Percentiles rank a stretch among this genome's conserved stretches.
These are phyloP conservation scores for Sitodiplosis mosellana DNA, from an alignment of 1,140 invertebrate species.

Conservation along the genomic window DNA sequence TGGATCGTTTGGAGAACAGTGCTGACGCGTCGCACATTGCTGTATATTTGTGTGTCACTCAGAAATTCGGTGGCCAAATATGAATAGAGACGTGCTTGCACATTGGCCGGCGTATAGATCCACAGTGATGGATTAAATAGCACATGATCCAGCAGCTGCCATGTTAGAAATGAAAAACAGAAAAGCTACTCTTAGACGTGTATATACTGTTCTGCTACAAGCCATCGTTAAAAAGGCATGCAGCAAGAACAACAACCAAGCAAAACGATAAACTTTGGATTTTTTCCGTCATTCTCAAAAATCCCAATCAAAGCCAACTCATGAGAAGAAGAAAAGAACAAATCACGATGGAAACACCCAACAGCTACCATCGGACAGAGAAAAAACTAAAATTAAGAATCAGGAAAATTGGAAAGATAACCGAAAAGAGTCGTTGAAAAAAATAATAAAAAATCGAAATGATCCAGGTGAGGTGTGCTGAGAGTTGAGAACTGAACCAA, in stretches of 20 bases:
- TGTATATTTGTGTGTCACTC: constrained; percentile 93
- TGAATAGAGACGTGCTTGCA: constrained; percentile 92
- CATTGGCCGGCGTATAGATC: constrained; percentile 91
- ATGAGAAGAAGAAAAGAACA: too few species aligned
- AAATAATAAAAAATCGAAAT: too few species aligned
- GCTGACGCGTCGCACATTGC: constrained; percentile 86
- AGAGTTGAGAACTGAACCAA: too few species aligned
- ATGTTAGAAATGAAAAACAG: constrained; percentile 59
- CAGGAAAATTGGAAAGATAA: too few species aligned
- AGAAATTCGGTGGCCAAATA: constrained; percentile 97
- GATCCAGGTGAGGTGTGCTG: too few species aligned
- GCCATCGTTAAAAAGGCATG: constrained; percentile 8
- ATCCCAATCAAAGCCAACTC: too few species aligned
- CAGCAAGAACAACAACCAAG: constrained; percentile 6
- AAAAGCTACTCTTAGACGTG: constrained; percentile 42
- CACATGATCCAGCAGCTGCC: constrained; percentile 94
- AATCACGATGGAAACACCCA: too few species aligned
- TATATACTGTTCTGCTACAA: constrained; percentile 20
- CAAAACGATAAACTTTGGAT: neutral
- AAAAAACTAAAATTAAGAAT: too few species aligned
- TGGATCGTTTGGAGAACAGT: constrained; percentile 97
- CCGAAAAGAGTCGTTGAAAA: too few species aligned
- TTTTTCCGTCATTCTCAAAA: too few species aligned
- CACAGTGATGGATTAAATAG: constrained; percentile 97
- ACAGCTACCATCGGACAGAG: too few species aligned